These are phyloP conservation scores for Acrobasis repandana DNA, from an alignment of 2,888 invertebrate genomes.

Conservation along the genomic window DNA sequence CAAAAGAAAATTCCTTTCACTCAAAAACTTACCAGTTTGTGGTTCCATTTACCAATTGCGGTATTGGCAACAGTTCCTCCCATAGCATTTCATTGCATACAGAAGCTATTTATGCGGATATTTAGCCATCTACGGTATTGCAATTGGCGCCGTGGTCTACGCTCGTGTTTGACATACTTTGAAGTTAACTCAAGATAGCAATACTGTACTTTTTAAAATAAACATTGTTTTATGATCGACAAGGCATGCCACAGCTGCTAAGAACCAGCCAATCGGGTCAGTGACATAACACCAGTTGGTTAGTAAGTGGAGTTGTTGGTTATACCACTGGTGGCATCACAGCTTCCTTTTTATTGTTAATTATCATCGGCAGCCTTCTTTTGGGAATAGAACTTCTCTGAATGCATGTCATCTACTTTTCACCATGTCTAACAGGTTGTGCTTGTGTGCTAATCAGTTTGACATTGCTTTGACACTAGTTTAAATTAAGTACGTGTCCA, in stretches of 20 bases:
- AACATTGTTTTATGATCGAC: background rate
- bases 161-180: background rate
- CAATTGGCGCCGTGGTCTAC: background rate
- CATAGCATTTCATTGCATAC: background rate
- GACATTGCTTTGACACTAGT: no score
- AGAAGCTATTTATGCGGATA: background rate
- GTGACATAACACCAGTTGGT: background rate
- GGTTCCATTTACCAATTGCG: background rate
- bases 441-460: no score
- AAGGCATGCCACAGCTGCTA: background rate
- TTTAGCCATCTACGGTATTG: constrained; percentile 1
- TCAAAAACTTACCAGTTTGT: background rate
- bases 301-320: no score
- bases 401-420: no score
- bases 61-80: background rate
- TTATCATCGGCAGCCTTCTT: no score
- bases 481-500: no score
- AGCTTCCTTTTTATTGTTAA: no score
- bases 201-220: background rate
- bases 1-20: background rate
- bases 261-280: background rate
- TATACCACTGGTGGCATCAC: no score
- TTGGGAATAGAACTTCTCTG: no score
- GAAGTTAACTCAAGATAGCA: background rate
- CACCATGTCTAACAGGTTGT: no score